These are phyloP conservation scores for Sapayoa aenigma DNA, from an alignment of 2,113 vertebrate genomes.

Conservation along the genomic window DNA sequence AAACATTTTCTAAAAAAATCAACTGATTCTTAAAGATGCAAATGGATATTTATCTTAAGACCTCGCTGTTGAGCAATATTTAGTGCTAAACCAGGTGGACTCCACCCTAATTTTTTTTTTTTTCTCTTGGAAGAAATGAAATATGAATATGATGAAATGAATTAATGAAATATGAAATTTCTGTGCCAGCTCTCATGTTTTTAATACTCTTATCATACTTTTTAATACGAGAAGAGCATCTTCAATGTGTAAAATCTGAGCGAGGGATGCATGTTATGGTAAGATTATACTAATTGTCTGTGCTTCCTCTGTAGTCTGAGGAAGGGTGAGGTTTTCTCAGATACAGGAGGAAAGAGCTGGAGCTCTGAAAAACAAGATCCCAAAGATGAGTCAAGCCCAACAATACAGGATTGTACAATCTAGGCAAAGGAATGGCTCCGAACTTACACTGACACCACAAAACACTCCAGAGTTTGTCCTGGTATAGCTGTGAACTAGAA, in stretches of 20 bases:
- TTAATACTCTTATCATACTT: fast-evolving
- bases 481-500: background rate
- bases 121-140: too few species aligned
- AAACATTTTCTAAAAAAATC: background rate
- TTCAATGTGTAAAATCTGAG: background rate
- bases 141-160: too few species aligned
- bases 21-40: background rate
- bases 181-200: background rate
- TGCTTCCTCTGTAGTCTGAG: background rate
- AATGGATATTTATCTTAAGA: background rate
- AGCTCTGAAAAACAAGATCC: background rate
- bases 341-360: background rate
- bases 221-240: background rate
- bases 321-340: background rate
- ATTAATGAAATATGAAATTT: too few species aligned
- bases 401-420: background rate
- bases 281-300: background rate
- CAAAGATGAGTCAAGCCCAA: background rate
- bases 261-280: background rate
- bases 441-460: fast-evolving
- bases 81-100: background rate
- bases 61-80: background rate
- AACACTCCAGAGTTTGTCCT: background rate
- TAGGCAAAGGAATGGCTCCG: background rate
- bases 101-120: background rate